These are phyloP conservation scores for Echinops telfairi DNA, from an alignment of 2,113 vertebrate genomes.

Conservation along the genomic window DNA sequence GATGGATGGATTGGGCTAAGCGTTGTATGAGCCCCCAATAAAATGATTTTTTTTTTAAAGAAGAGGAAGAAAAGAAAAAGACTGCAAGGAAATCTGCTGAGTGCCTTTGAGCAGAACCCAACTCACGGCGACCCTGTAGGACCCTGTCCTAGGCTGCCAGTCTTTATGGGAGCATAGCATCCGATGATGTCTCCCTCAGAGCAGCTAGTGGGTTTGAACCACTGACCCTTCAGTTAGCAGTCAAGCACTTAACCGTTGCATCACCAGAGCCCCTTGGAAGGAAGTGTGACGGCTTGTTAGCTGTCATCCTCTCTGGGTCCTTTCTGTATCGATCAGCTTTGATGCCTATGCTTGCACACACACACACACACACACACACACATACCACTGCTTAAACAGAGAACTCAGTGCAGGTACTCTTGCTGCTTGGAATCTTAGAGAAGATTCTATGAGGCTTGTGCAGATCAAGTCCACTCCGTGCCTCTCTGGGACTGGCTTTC, in stretches of 20 bases:
- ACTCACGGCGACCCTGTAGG: no score
- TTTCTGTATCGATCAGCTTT: neutral
- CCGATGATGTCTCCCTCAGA: no score
- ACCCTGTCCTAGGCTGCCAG: no score
- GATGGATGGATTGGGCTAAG: no score
- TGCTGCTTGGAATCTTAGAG: neutral
- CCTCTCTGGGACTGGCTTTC: neutral
- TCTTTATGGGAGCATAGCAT: no score
- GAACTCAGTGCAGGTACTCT: no score
- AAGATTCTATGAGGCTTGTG: neutral
- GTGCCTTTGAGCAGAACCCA: no score
- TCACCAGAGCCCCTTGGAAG: neutral
- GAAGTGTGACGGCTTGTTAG: neutral
- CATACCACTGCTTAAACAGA: neutral
- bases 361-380: neutral
- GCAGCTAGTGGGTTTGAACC: neutral
- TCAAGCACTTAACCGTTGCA: neutral
- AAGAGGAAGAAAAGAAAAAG: no score
- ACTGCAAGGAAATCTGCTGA: no score
- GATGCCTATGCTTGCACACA: rapidly evolving
- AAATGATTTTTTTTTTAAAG: no score
- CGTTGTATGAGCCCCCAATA: no score
- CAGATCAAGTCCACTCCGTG: neutral
- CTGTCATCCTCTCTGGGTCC: neutral
- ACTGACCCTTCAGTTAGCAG: neutral